Base-by-base conservation (phyloP, 2,888 invertebrate genomes). In the Priocnemis perturbator region DNA sequence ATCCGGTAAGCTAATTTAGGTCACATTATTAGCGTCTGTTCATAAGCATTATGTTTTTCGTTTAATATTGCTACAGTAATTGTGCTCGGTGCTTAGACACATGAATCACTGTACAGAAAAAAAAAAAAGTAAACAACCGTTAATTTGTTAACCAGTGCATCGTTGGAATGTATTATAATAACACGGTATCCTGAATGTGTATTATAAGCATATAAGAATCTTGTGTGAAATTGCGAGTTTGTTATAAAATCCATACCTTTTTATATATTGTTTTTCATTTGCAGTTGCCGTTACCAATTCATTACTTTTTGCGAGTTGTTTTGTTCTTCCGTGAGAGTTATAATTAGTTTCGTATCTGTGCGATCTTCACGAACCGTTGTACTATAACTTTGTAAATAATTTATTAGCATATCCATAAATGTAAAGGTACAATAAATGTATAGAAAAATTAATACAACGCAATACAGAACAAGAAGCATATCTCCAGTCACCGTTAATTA, bases 381-480 rank as follows among this genome's bases (percentile, higher is more conserved):
- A 85, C 68, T 26, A 86, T 84, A 86, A 73, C 75, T 77, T 81
- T 87, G 87, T 87, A 87, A 87, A 87, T 87, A 87, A 87, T 87
- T 87, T 87, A 87, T 87, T 86, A 81, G 83, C 79, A 82, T 84
- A 83, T 81, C 81, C 86, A 83, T 79, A 81, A 78, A 67, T 83
- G 78, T 82, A 82, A 81, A 73, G 71, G 81, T 83, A 83, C 81
- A 86, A 81, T 81, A 84, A 85, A 83, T 77, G 81, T 82, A 80
- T 81, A 82, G 73, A 78, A 78, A 80, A 82, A 81, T 71, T 71
- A 79, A 77, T 79, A 76, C 73, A 74, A 79, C 81, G 71, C 70
- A 79, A 76, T 79, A 74, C 72, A 76, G 77, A 60, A 26, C 26
- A 26, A 72, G 63, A 63, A 66, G 69, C 75, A 59, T 9, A 56